Evolutionary conservation across 2,888 invertebrate genomes (phyloP).

Genomic region (Bugula neritina): DNA sequence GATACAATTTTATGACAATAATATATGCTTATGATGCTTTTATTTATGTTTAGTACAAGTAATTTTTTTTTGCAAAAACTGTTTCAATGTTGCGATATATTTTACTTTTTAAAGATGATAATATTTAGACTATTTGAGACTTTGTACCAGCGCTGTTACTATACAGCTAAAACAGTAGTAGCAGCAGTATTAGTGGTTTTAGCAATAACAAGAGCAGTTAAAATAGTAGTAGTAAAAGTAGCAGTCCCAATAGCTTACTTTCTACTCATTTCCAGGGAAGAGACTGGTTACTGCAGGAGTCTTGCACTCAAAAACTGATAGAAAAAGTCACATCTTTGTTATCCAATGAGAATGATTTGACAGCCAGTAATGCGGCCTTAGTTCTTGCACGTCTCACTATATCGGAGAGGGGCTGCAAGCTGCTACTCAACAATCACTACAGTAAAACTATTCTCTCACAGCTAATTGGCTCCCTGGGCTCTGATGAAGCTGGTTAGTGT

Average conservation of each 20-base stretch:
- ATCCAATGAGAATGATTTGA: slow-evolving; percentile 48
- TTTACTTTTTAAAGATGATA: no score
- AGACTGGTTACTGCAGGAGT: slow-evolving; percentile 46
- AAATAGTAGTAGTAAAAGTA: not conserved
- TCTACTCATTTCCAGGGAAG: slow-evolving; percentile 47
- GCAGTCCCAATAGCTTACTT: no score
- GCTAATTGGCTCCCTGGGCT: slow-evolving; percentile 44
- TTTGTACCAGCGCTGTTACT: no score
- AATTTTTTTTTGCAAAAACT: no score
- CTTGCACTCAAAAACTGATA: slow-evolving; percentile 41
- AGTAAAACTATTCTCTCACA: slow-evolving; percentile 42
- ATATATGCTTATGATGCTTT: no score
- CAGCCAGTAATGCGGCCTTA: slow-evolving; percentile 52
- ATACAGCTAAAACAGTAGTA: no score
- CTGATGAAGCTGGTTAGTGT: slow-evolving; percentile 47
- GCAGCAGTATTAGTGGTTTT: not conserved
- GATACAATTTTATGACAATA: no score
- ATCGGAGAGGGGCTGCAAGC: slow-evolving; percentile 46
- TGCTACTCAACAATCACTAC: slow-evolving; percentile 41
- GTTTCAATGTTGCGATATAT: no score
- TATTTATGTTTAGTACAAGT: no score
- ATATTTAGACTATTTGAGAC: no score
- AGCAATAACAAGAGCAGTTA: not conserved
- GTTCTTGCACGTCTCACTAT: slow-evolving; percentile 50
- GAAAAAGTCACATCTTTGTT: slow-evolving; percentile 43